Evolutionary conservation across 2,888 invertebrate genomes (phyloP), one percentile per base, ranked within the genome.

Genomic region (Tachina grossa): DNA sequence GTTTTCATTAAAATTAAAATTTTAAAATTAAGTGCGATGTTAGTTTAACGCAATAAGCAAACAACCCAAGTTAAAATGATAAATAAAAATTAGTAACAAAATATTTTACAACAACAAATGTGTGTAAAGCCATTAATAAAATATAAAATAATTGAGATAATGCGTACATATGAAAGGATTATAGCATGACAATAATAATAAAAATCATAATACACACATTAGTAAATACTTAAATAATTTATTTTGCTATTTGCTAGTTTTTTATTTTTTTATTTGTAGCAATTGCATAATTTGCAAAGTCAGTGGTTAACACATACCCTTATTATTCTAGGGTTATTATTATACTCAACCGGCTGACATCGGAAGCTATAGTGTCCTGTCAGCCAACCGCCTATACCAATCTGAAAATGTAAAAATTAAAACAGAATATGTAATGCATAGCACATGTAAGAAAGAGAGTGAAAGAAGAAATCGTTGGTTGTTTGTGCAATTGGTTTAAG

Each of bases 271-370:
- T 41, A 53, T 51, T 77, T 49, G 39, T 51, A 51, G 53, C 53
- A 47, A 71, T 39, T 45, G 16, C 16, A 45, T 71, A 16, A 31
- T 61, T 63, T 41, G 14, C 31, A 59, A 19, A 45, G 66, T n/a
- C 31, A 69, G 61, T 88, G 88, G 89, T 91, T 91, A 91, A 90
- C 92, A 93, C 93, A 90, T 96, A 98, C 98, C 96, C 97, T 95
- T 94, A 98, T 94, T 91, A 98, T 97, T 94, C 96, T 95, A 93
- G 97, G 96, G 94, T 96, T 95, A 94, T 96, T 96, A 93, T 97
- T 96, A 95, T 98, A 97, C 95, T 98, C 97, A 93, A 98, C 98
- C 91, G 98, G 98, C 94, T 98, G 97, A 95, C 98, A 98, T 93
- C 96, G 96, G 94, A 96, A 96, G 94, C 96, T 98, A 95, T 98